Base-by-base conservation (phyloP, 2,888 invertebrate genomes). In the Drosophila maculinotata region DNA sequence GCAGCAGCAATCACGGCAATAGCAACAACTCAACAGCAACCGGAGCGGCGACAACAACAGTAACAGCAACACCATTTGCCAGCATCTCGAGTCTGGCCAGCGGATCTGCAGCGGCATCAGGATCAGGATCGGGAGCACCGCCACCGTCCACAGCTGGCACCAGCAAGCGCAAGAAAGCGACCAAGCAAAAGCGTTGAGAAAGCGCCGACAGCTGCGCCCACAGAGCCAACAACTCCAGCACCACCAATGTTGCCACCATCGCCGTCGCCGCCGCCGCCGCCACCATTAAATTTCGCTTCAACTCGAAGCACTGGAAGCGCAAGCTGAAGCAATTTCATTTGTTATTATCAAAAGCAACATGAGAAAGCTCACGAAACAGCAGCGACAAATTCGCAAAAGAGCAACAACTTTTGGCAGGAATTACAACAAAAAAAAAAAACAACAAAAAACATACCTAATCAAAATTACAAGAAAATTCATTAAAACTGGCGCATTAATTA, bases 151-250 rank as follows among this genome's bases (percentile, higher is more conserved):
- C 76, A 42, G 68, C 63, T 60, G 77, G 83, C 73, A 87, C 76
- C 73, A 86, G 82, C 82, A 90, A 90, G 77, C 87, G 90, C 65
- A 90, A 91, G 78, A 90, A 90, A 86, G 80, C 89, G 59, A 78
- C 85, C 42, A 90, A 90, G 73, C 87, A 89, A 82, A 90, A 91
- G 89, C 90, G 91, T 90, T 90, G 86, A 90, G 78, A 75, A 65
- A 51, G 35, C 54, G 63, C 45, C 45, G 15, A n/a, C 8, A 10
- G 51, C 30, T 14, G 14, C 35, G 20, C 31, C 25, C 7, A 38
- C 8, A 53, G n/a, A 25, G 30, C 17, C 6, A 35, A 41, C 15
- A 49, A n/a, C 41, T 25, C 30, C 9, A 44, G 1, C 51, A 54
- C 28, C 23, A 25, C 28, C 41, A 45, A 41, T 12, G 12, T 30